A percentile compares a stretch with the other conserved stretches of the same genome.
These are phyloP conservation scores for Cyprinus carpio DNA, from an alignment of 2,113 vertebrate species.

Conservation along the genomic window DNA sequence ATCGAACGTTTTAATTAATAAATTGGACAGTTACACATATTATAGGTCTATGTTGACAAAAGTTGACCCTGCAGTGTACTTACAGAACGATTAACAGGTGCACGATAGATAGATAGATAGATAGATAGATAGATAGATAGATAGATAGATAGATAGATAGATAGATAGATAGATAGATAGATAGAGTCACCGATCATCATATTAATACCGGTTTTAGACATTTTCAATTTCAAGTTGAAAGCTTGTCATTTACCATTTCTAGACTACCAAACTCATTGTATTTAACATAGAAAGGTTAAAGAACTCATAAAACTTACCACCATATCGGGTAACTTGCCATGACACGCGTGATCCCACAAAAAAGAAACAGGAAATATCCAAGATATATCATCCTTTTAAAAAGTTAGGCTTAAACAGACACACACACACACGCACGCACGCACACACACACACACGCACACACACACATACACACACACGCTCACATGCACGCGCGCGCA, in stretches of 20 bases:
- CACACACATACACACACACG: constrained; percentile 68
- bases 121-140: too few relatives aligned
- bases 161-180: constrained; percentile 26
- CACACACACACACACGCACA: constrained; percentile 63
- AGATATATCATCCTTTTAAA: constrained; percentile 82
- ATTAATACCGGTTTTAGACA: not conserved
- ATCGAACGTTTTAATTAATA: not conserved
- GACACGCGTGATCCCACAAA: constrained; percentile 82
- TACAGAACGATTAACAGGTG: constrained; percentile 2
- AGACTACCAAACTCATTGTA: not conserved
- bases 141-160: constrained; percentile 29
- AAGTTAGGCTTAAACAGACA: constrained; percentile 75
- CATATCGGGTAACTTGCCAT: constrained; percentile 90
- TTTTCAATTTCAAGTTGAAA: constrained; percentile 23
- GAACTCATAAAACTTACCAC: constrained; percentile 83
- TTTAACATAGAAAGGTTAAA: constrained; percentile 17
- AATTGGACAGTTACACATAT: not conserved
- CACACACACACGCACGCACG: constrained; percentile 64
- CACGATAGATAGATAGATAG: not conserved
- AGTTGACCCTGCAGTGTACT: not conserved
- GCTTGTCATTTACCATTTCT: not conserved
- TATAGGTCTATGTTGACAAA: not conserved
- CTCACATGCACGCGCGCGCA: constrained; percentile 61
- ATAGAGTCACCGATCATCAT: constrained; percentile 11
- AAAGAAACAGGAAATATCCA: constrained; percentile 87